A percentile compares a stretch with the other conserved stretches of the same genome.
Evolutionary conservation across 2,113 vertebrate species (phyloP).

Genomic region (Passer montanus): DNA sequence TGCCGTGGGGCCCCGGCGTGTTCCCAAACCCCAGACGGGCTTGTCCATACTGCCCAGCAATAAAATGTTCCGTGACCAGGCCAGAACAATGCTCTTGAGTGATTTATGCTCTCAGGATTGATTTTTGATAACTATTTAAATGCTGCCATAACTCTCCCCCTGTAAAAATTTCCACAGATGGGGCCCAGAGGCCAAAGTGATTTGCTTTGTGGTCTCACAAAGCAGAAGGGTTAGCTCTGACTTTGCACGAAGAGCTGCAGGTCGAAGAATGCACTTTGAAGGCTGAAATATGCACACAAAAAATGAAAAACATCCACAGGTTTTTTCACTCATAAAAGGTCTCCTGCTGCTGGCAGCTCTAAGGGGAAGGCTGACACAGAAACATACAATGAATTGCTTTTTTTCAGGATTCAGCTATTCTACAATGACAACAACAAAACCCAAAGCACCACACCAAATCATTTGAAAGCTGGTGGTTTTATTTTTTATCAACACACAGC

Average conservation of each 20-base stretch:
- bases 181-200: not conserved
- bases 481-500: not conserved
- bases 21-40: accelerated
- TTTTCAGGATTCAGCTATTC: not conserved
- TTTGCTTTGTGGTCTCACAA: not conserved
- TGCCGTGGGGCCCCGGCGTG: not conserved
- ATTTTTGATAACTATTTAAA: not conserved
- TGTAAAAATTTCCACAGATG: not conserved
- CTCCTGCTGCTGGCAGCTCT: not conserved
- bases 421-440: not conserved
- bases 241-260: not conserved
- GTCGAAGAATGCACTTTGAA: not conserved
- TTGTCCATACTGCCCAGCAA: accelerated
- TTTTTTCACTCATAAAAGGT: constrained; percentile 27
- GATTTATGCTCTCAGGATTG: not conserved
- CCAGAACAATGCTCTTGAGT: not conserved
- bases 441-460: not conserved
- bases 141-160: no score
- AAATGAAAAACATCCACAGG: constrained; percentile 50
- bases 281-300: not conserved
- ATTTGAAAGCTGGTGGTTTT: not conserved
- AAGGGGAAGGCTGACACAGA: not conserved
- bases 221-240: not conserved
- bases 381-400: not conserved
- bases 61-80: not conserved